Percentiles rank a stretch among this genome's conserved stretches.
Conservation (phyloP, 2,888 invertebrate genomes). For the Ochropacha duplaris region DNA sequence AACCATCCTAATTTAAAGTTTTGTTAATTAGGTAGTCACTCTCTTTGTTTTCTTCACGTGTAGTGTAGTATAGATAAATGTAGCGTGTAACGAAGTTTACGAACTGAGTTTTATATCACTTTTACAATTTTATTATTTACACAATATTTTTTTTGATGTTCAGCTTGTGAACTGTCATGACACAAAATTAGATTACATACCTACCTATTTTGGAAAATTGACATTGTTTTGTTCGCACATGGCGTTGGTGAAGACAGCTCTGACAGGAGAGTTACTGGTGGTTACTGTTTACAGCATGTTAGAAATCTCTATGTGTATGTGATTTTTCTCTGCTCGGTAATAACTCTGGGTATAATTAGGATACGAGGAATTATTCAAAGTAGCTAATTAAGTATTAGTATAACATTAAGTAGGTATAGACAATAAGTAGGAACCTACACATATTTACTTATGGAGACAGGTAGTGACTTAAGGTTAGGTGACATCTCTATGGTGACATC, state of each 20-base stretch:
- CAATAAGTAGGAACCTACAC: no score
- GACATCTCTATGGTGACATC: no score
- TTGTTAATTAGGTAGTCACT: slow-evolving; percentile 19
- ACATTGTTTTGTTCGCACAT: no score
- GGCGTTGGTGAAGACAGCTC: background rate
- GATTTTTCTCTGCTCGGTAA: no score
- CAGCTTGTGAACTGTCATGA: background rate
- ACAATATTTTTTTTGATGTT: background rate
- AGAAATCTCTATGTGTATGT: no score
- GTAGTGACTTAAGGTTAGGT: no score
- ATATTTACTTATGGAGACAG: no score
- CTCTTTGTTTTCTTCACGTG: slow-evolving; percentile 5
- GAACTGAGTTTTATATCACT: background rate
- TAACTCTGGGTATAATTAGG: no score
- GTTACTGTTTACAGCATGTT: background rate
- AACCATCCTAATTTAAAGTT: slow-evolving; percentile 29
- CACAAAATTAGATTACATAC: background rate
- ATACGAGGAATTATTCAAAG: no score
- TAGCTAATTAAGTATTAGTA: no score
- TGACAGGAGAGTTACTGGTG: background rate
- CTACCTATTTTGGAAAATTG: background rate
- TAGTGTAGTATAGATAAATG: background rate
- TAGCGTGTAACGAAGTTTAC: background rate
- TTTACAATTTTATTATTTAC: background rate
- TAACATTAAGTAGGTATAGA: no score